A percentile compares a stretch with the other conserved stretches of the same genome.
Evolutionary conservation across 2,113 vertebrate species (phyloP).

Genomic region (Urocitellus parryii): DNA sequence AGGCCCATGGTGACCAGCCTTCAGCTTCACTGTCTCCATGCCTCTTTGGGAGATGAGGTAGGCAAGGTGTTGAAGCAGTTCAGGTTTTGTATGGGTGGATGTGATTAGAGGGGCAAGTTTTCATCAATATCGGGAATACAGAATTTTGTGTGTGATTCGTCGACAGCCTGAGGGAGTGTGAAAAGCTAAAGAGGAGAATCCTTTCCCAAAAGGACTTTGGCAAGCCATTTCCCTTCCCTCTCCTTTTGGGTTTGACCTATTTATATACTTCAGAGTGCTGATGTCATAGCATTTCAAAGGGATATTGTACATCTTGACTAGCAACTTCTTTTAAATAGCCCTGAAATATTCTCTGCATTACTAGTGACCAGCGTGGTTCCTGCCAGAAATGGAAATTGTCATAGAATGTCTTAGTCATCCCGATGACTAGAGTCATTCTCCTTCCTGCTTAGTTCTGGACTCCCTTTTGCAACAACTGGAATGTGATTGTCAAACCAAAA

Average conservation of each 20-base stretch:
- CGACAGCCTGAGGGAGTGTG: background rate
- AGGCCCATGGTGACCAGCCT: background rate
- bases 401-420: background rate
- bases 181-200: slow-evolving; percentile 38
- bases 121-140: background rate
- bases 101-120: background rate
- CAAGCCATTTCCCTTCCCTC: background rate
- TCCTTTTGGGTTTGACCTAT: slow-evolving; percentile 41
- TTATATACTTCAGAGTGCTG: slow-evolving; percentile 68
- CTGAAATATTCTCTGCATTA: slow-evolving; percentile 46
- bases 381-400: slow-evolving; percentile 57
- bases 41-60: background rate
- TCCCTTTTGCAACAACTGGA: background rate
- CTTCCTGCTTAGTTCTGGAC: background rate
- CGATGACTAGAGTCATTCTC: slow-evolving; percentile 55
- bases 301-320: slow-evolving; percentile 67
- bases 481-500: slow-evolving; percentile 7
- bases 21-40: background rate
- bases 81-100: background rate
- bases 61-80: no score
- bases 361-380: slow-evolving; percentile 19
- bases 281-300: slow-evolving; percentile 76
- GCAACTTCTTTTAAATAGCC: slow-evolving; percentile 63
- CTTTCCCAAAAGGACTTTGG: slow-evolving; percentile 52
- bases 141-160: background rate